Conservation (phyloP, 1,140 invertebrate genomes). For the Eurosta solidaginis region DNA sequence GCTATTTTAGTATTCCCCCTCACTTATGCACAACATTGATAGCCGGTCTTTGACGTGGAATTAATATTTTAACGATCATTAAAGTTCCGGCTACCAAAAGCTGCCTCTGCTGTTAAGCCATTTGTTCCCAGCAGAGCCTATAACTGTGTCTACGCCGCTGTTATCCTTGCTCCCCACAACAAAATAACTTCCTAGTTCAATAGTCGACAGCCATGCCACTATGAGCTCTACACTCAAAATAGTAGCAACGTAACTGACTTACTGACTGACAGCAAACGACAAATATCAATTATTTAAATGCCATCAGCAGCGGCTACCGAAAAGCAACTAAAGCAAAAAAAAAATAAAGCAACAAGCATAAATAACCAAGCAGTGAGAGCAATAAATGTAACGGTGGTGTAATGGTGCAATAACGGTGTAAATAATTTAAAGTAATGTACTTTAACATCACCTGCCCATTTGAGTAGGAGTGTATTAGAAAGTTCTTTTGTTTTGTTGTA, state of each 20-base stretch:
- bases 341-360: neutral
- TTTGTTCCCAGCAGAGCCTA: neutral
- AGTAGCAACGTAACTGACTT: constrained; percentile 41
- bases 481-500: too few species aligned
- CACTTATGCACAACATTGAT: neutral
- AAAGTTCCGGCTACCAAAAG: constrained; percentile 37
- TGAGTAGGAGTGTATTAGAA: too few species aligned
- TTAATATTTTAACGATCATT: constrained; percentile 45
- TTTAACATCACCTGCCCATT: too few species aligned
- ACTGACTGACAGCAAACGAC: constrained; percentile 40
- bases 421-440: neutral
- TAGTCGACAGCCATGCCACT: neutral
- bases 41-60: constrained; percentile 45
- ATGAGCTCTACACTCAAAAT: neutral
- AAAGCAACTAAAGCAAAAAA: neutral
- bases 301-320: neutral
- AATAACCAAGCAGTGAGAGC: neutral
- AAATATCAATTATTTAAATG: constrained; percentile 26
- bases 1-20: neutral
- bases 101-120: constrained; percentile 43
- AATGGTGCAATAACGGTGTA: neutral
- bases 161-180: too few species aligned
- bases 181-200: neutral
- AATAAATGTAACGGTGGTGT: neutral
- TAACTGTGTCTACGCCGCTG: neutral